These are phyloP conservation scores for Drosophila serrata DNA, from an alignment of 1,140 invertebrate genomes.

Conservation along the genomic window DNA sequence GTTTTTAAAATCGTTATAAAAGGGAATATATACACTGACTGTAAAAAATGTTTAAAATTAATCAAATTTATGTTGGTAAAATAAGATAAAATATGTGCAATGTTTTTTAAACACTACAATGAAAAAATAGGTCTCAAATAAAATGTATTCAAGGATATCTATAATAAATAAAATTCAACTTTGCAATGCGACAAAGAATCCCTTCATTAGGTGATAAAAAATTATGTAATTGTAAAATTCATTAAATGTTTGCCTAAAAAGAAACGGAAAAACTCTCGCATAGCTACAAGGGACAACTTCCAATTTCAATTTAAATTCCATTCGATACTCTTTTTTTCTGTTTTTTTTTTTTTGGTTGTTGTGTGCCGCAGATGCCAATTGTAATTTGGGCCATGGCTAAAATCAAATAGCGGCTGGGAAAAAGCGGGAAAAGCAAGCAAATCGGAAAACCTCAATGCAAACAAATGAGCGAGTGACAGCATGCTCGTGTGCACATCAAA, in stretches of 20 bases:
- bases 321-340: conserved; percentile 7
- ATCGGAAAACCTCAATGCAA: conserved; percentile 65
- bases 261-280: background rate
- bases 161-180: background rate
- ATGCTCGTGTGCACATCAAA: conserved; percentile 54
- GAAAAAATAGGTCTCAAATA: background rate
- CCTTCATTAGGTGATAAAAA: background rate
- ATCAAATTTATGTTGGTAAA: background rate
- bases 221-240: background rate
- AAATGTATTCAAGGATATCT: background rate
- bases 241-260: background rate
- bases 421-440: conserved; percentile 58
- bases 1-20: background rate
- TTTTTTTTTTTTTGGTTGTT: conserved; percentile 18
- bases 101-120: too few species aligned
- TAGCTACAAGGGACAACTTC: conserved; percentile 10
- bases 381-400: conserved; percentile 37
- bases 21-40: background rate
- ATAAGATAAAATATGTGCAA: background rate
- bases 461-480: conserved; percentile 65
- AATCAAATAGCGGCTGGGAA: conserved; percentile 38
- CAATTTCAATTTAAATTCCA: conserved; percentile 41
- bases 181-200: background rate
- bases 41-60: background rate
- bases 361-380: conserved; percentile 25